phyloP scores from a whole-genome alignment of 1,140 invertebrate genomes.

The Leptinotarsa undecemlineata region DNA sequence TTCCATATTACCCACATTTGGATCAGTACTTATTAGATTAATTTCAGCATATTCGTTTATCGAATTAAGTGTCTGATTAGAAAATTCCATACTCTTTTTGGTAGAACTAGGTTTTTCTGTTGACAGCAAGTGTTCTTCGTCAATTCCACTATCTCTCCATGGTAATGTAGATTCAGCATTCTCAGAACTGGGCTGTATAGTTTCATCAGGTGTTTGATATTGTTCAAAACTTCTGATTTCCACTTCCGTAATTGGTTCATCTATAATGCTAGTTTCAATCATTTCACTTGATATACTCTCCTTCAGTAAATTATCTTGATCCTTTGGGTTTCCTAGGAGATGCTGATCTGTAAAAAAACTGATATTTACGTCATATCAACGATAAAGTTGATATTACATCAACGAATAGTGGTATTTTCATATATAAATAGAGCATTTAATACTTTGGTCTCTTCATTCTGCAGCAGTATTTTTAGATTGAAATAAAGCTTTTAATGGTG shows the following conservation, averaged over 20 bases:
- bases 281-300: not conserved
- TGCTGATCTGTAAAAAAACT: too few species aligned
- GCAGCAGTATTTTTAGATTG: too few species aligned
- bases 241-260: constrained; percentile 1
- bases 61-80: not conserved
- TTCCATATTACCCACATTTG: not conserved
- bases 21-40: not conserved
- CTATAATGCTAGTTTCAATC: constrained; percentile 3
- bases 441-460: too few species aligned
- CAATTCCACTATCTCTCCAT: not conserved
- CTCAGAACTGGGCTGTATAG: too few species aligned
- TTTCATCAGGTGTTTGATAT: too few species aligned
- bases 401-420: too few species aligned
- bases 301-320: not conserved
- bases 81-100: not conserved
- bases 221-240: not conserved
- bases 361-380: too few species aligned
- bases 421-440: too few species aligned
- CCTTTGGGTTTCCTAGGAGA: too few species aligned
- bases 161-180: too few species aligned
- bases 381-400: too few species aligned
- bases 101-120: not conserved
- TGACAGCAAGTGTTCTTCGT: not conserved
- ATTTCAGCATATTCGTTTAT: not conserved
- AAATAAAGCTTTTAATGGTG: too few species aligned